These are phyloP conservation scores for Ligdia adustata DNA, from an alignment of 2,888 invertebrate genomes.

Conservation along the genomic window DNA sequence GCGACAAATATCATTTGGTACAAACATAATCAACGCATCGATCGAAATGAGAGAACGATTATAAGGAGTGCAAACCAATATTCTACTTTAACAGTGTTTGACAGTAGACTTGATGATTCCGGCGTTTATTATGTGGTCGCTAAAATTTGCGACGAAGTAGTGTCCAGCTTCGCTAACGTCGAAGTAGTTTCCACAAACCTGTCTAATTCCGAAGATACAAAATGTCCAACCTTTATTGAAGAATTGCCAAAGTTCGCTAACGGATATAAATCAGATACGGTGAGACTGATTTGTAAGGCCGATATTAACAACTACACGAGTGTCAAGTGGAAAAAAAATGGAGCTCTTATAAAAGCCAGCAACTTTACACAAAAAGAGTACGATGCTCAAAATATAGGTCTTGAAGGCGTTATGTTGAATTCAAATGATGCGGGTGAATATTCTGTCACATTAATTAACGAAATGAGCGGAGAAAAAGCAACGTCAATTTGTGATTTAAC, in stretches of 20 bases:
- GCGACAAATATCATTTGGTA: slow-evolving; percentile 37
- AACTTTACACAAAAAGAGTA: slow-evolving; percentile 31
- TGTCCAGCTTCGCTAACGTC: slow-evolving; percentile 44
- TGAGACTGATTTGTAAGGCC: slow-evolving; percentile 39
- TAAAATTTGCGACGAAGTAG: slow-evolving; percentile 36
- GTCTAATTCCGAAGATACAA: too few species aligned
- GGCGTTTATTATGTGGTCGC: slow-evolving; percentile 44
- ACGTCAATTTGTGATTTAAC: slow-evolving; percentile 28
- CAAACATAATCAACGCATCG: slow-evolving; percentile 38
- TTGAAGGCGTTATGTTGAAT: slow-evolving; percentile 31
- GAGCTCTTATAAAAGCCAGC: slow-evolving; percentile 16
- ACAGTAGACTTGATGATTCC: slow-evolving; percentile 39
- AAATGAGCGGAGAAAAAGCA: slow-evolving; percentile 25
- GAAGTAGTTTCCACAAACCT: slow-evolving; percentile 30
- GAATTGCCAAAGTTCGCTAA: too few species aligned
- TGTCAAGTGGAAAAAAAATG: slow-evolving; percentile 38
- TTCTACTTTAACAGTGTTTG: slow-evolving; percentile 28
- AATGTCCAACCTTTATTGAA: too few species aligned
- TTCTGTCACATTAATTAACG: slow-evolving; percentile 31
- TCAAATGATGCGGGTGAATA: slow-evolving; percentile 37
- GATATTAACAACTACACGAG: slow-evolving; percentile 31
- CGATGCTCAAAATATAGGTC: slow-evolving; percentile 39
- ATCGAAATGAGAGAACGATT: slow-evolving; percentile 31
- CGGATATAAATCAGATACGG: not conserved
- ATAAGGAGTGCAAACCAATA: slow-evolving; percentile 24